Percentiles rank a stretch among this genome's conserved stretches.
These are phyloP conservation scores for Drosophila mimetica DNA, from an alignment of 2,888 invertebrate genomes.

Conservation along the genomic window DNA sequence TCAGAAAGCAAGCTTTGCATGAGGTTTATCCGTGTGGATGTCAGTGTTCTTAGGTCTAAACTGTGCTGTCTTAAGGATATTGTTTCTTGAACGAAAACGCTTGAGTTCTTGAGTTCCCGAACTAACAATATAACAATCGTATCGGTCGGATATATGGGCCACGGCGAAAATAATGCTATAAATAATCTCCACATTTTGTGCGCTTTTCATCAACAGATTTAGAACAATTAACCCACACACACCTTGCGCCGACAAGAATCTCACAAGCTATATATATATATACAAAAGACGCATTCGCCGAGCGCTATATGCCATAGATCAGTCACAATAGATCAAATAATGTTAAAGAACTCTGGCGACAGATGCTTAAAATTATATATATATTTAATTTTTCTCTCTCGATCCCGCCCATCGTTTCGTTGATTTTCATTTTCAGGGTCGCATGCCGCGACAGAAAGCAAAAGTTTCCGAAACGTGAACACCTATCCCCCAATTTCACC, in stretches of 20 bases:
- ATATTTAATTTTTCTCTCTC: constrained; percentile 13
- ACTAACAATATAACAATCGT: constrained; percentile 1
- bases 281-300: constrained; percentile 2
- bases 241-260: constrained; percentile 5
- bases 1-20: constrained; percentile 1
- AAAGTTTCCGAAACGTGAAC: constrained; percentile 60
- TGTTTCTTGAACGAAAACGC: too few relatives aligned
- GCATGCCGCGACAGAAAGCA: constrained; percentile 63
- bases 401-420: constrained; percentile 15
- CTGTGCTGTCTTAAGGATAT: background rate
- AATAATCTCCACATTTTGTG: constrained; percentile 25
- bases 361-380: constrained; percentile 21
- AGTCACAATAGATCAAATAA: constrained; percentile 71
- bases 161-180: constrained; percentile 26
- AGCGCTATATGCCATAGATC: constrained; percentile 49
- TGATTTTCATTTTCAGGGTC: constrained; percentile 58
- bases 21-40: background rate
- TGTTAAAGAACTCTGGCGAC: constrained; percentile 64
- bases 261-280: background rate
- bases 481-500: background rate
- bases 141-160: constrained; percentile 12
- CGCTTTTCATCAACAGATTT: constrained; percentile 33
- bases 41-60: background rate
- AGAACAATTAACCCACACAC: constrained; percentile 47
- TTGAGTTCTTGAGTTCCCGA: too few relatives aligned